Conservation (phyloP, 2,888 invertebrate species). For the Lypha dubia region DNA sequence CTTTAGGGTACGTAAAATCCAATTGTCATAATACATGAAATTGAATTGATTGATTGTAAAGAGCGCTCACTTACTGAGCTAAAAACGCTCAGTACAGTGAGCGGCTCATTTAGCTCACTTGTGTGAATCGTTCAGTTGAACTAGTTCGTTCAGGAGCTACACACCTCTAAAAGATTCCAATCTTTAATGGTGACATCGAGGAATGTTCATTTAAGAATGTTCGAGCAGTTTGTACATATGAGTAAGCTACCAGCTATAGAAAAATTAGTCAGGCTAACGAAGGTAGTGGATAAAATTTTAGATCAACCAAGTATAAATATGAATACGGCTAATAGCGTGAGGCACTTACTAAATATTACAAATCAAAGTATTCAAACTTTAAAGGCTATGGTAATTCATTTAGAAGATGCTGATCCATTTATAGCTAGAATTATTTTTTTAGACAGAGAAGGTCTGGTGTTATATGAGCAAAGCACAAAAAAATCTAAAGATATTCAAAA, state of each 20-base stretch:
- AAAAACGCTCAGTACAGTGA: too few relatives aligned
- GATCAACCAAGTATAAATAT: not conserved
- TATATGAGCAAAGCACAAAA: not conserved
- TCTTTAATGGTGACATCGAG: not conserved
- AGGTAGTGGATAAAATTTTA: not conserved
- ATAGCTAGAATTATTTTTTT: not conserved
- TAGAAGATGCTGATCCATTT: not conserved
- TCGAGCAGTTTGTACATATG: not conserved
- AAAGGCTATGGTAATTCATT: not conserved
- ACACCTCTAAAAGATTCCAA: too few relatives aligned
- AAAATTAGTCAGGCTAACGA: not conserved
- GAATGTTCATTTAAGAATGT: not conserved
- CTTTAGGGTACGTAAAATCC: too few relatives aligned
- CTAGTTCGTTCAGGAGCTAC: too few relatives aligned
- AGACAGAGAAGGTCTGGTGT: not conserved
- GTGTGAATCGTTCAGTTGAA: too few relatives aligned
- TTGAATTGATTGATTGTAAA: too few relatives aligned
- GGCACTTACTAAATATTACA: slow-evolving; percentile 1
- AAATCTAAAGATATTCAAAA: not conserved
- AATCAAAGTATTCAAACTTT: not conserved
- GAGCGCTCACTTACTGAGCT: too few relatives aligned
- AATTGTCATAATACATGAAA: too few relatives aligned
- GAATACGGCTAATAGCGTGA: not conserved
- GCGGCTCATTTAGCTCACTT: too few relatives aligned
- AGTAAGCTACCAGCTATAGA: slow-evolving; percentile 6